A percentile compares a stretch with the other conserved stretches of the same genome.
phyloP scores from a whole-genome alignment of 2,113 vertebrate species.

The Perccottus glenii region DNA sequence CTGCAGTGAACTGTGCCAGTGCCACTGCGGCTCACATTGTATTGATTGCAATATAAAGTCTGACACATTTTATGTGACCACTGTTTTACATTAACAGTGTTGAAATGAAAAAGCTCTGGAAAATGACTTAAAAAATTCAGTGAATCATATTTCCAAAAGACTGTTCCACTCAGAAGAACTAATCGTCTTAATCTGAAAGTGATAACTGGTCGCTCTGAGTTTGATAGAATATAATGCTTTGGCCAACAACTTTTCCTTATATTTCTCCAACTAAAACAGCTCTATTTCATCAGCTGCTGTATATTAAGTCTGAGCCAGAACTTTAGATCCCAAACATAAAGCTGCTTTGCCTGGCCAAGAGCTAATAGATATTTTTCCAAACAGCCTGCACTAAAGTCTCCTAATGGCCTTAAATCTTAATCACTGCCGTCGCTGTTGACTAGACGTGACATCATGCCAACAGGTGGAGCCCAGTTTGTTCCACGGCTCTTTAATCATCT shows the following conservation, averaged over 20 bases:
- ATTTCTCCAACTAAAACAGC: conserved; percentile 20
- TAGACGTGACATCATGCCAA: conserved; percentile 79
- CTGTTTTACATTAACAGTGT: conserved; percentile 31
- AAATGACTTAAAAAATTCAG: conserved; percentile 28
- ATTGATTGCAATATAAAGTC: conserved; percentile 2
- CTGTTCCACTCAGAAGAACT: conserved; percentile 29
- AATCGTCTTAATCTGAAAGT: conserved; percentile 45
- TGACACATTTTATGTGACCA: conserved; percentile 17
- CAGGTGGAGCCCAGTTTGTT: conserved; percentile 71
- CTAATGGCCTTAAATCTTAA: conserved; percentile 68
- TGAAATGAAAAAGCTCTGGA: conserved; percentile 14
- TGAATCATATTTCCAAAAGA: conserved; percentile 11
- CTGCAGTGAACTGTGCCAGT: not conserved
- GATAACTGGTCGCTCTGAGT: conserved; percentile 49
- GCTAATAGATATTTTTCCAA: conserved; percentile 74
- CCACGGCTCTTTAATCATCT: conserved; percentile 68
- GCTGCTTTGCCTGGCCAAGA: conserved; percentile 50
- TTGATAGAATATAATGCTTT: conserved; percentile 46
- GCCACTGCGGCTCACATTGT: not conserved
- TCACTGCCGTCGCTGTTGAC: conserved; percentile 60
- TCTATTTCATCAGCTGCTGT: conserved; percentile 36
- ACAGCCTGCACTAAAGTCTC: conserved; percentile 60
- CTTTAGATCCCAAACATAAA: conserved; percentile 49
- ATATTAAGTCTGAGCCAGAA: conserved; percentile 37
- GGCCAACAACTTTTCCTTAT: conserved; percentile 57